A percentile compares a stretch with the other conserved stretches of the same genome.
Evolutionary conservation across 1,140 invertebrate species (phyloP).

Genomic region (Grapholita molesta): DNA sequence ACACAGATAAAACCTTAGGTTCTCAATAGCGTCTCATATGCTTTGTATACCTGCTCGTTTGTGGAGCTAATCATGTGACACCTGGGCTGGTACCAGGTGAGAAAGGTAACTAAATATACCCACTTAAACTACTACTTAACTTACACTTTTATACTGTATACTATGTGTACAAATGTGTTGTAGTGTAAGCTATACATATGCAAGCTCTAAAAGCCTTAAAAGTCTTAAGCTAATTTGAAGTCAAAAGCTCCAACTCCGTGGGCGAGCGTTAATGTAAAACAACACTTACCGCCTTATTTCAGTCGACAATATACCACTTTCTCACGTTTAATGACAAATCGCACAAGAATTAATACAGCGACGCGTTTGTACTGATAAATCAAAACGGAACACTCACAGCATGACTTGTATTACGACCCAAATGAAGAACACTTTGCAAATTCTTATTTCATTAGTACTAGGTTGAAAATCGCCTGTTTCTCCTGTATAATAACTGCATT

Average conservation of each 20-base stretch:
- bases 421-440: background rate
- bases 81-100: too few relatives aligned
- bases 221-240: background rate
- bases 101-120: too few relatives aligned
- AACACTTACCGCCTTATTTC: background rate
- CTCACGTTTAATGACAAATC: slow-evolving; percentile 72
- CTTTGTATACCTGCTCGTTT: too few relatives aligned
- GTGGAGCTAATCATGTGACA: too few relatives aligned
- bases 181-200: background rate
- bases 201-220: background rate
- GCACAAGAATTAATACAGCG: slow-evolving; percentile 68
- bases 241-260: background rate
- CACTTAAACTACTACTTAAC: too few relatives aligned
- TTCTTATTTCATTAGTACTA: background rate
- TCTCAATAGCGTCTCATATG: too few relatives aligned
- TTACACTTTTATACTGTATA: too few relatives aligned
- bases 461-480: background rate
- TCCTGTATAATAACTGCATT: background rate
- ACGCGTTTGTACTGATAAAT: slow-evolving; percentile 65
- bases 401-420: slow-evolving; percentile 21
- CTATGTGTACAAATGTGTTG: too few relatives aligned
- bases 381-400: slow-evolving; percentile 60
- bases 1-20: too few relatives aligned
- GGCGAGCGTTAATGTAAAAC: background rate
- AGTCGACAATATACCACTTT: slow-evolving; percentile 66